Conservation (phyloP, 2,797 vertebrate species). For the Lepilemur septentrionalis region DNA sequence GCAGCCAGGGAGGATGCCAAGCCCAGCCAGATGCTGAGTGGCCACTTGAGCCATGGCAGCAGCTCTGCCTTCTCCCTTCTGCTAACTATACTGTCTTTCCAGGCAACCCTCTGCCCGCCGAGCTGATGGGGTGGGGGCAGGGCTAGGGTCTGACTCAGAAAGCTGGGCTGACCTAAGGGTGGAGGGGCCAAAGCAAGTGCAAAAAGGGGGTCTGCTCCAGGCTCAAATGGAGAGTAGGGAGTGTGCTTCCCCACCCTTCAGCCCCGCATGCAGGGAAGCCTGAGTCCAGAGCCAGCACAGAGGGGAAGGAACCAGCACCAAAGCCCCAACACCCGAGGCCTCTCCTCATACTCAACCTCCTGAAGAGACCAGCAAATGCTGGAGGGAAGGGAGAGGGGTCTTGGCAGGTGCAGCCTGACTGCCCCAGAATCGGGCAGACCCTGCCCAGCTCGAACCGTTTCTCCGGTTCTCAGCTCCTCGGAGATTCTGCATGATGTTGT, state of each 20-base stretch:
- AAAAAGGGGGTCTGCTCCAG: background rate
- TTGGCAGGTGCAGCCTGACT: background rate
- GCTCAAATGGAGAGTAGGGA: background rate
- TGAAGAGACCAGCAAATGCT: background rate
- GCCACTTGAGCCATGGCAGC: background rate
- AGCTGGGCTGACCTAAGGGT: background rate
- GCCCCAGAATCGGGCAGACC: no score
- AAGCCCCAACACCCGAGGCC: accelerated
- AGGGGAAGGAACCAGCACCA: background rate
- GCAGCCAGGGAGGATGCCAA: background rate
- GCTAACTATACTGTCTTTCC: background rate
- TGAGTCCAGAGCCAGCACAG: no score
- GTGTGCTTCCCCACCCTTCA: background rate
- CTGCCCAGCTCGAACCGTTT: background rate
- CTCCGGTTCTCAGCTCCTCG: background rate
- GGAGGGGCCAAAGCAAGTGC: background rate
- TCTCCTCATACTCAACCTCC: background rate
- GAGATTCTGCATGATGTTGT: background rate
- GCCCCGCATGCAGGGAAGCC: background rate
- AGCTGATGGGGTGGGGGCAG: background rate
- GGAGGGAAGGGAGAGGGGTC: no score
- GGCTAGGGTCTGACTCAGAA: background rate
- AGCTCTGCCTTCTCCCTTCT: background rate
- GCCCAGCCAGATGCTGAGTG: background rate
- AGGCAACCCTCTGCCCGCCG: background rate